Base-by-base conservation (phyloP, 1,140 invertebrate genomes). In the Vanessa atalanta region DNA sequence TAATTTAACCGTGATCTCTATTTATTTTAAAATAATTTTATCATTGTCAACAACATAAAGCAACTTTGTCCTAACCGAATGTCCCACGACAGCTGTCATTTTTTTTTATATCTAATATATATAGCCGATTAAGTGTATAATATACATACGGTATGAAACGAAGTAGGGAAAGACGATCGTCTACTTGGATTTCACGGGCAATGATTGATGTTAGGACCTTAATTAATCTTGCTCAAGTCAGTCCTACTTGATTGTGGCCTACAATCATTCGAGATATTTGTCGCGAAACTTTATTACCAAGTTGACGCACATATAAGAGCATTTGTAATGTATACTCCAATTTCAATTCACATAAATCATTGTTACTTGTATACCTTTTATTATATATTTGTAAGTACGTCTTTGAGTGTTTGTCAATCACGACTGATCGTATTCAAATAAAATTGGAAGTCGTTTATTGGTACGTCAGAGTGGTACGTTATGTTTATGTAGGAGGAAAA, bases 221-320 rank as follows among this genome's bases (percentile, higher is more conserved):
- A 86, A 88, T 88, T 86, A 87, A 87, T 87, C 86, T 87, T 85
- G 77, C 83, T 87, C 83, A 87, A 80, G 74, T 73, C 72, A 69
- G 74, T 65, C 43, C 67, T 53, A 66, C 75, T 79, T 83, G 79
- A 84, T 83, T 82, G 76, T 71, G 37, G 69, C 57, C 57, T 60
- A 80, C 53, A 57, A 23, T n/a, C 50, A 65, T 48, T 53, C 53
- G 67, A 47, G 60, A 65, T 75, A 73, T 70, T 77, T 77, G 67
- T 73, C 55, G 43, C 65, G 65, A 43, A 43, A 53, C 81, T 67
- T 67, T 67, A 55, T 67, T 53, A 37, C 26, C 51, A 79, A 55
- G 2, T 26, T 57, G 53, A 57, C 53, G 13, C 12, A 43, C 37
- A 57, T 23, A 23, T 57, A 57, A 23, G 53, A 3, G 23, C 23